Conservation (phyloP, 2,113 vertebrate species). For the Ibidorhyncha struthersii region DNA sequence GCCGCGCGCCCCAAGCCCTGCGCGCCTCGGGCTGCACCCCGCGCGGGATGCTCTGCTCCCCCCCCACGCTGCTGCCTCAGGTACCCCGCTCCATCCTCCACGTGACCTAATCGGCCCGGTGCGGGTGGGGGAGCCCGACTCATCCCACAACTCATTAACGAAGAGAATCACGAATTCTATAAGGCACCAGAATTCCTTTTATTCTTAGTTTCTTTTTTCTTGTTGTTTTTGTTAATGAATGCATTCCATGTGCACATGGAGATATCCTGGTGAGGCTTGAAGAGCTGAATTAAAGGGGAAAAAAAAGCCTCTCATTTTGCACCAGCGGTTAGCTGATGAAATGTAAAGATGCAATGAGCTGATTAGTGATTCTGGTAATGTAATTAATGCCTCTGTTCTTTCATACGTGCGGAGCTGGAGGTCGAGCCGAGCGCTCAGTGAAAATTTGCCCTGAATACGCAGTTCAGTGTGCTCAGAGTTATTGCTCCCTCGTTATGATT, state of each 20-base stretch:
- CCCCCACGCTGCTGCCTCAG: rapidly evolving
- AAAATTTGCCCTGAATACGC: neutral
- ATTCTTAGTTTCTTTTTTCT: neutral
- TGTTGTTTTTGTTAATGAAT: neutral
- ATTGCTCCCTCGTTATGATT: constrained; percentile 43
- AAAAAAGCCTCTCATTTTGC: constrained; percentile 10
- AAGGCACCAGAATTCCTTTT: neutral
- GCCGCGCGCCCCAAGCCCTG: rapidly evolving
- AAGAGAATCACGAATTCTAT: neutral
- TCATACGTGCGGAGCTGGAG: constrained; percentile 39
- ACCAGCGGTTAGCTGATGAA: constrained; percentile 31
- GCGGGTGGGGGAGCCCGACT: neutral
- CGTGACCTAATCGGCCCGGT: neutral
- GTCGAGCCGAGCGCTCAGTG: neutral
- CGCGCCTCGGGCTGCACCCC: rapidly evolving
- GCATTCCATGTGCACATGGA: neutral
- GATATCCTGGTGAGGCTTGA: neutral
- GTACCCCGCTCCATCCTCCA: neutral
- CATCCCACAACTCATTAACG: neutral
- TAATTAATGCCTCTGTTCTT: constrained; percentile 55
- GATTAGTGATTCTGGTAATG: constrained; percentile 58
- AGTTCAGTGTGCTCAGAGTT: neutral
- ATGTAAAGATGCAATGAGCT: constrained; percentile 39
- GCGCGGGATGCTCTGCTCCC: neutral
- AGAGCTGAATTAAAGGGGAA: neutral